phyloP scores from a whole-genome alignment of 2,797 vertebrate species.

The Sebastes diploproa region DNA sequence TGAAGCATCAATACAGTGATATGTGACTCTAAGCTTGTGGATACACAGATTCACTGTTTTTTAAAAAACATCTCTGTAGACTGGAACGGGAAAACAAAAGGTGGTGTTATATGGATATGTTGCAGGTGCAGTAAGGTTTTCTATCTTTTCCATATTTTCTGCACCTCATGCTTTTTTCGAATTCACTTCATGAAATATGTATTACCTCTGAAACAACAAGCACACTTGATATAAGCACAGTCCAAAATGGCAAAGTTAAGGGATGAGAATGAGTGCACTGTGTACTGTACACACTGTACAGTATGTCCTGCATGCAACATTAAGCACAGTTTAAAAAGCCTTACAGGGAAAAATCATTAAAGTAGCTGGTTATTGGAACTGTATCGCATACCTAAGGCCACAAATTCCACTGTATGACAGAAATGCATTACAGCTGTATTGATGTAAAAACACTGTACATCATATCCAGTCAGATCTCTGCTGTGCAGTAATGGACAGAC shows the following conservation, averaged over 20 bases:
- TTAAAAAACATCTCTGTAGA: neutral
- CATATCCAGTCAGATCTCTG: neutral
- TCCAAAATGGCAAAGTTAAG: neutral
- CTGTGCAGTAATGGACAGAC: neutral
- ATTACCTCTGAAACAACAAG: conserved; percentile 30
- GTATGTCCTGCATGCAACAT: conserved; percentile 21
- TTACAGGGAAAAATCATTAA: neutral
- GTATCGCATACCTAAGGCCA: neutral
- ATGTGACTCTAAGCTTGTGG: neutral
- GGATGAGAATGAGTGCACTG: neutral
- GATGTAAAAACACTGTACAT: neutral
- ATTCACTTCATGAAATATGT: conserved; percentile 41
- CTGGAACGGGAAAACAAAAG: neutral
- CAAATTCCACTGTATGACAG: neutral
- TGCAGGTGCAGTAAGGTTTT: neutral
- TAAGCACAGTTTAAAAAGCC: neutral
- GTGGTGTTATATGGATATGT: neutral
- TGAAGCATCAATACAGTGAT: neutral
- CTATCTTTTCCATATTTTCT: conserved; percentile 15
- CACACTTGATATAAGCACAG: conserved; percentile 9
- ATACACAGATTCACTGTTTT: neutral
- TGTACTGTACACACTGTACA: neutral
- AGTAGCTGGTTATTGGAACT: neutral
- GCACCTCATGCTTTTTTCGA: conserved; percentile 1
- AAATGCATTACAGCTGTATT: neutral